Base-by-base conservation (phyloP, 1,140 invertebrate species). In the Ceratosolen solmsi region DNA sequence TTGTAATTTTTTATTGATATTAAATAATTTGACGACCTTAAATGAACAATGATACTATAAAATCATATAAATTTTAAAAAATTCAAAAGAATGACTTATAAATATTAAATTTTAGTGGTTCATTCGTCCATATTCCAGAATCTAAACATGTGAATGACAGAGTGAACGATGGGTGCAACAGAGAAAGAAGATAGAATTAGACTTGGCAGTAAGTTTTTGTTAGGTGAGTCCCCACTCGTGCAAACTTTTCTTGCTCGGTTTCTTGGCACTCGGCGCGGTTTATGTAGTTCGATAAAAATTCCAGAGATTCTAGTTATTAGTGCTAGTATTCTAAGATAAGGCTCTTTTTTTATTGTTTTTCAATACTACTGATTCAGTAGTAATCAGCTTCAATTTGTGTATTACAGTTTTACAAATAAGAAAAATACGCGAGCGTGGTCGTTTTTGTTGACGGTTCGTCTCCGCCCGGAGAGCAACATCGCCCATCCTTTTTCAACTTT, bases 261-360 rank as follows among this genome's bases (percentile, higher is more conserved):
- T 9, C 11, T 33, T 38, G 22, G 63, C 33, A 33, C 63, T 68
- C 63, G 63, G 20, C 63, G 33, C 63, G 63, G 20, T 33, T 68
- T 36, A 4, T 65, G 30, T 20, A 38, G 63, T 68, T 68, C 63
- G 63, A 68, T 68, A 68, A 68, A 68, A 68, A 68, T 68, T 68
- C 51, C 51, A 54, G 20, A 54, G 2, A 22, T 54, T 54, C 20
- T 22, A 54, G 51, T 22, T 46, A n/a, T n/a, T n/a, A n/a, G n/a
- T 63, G 60, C 3, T 20, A 38, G 22, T n/a, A 38, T 22, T 54
- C 11, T 20, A 54, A 54, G 9, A 54, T 54, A 54, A 3, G 20
- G 17, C 3, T 54, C 20, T 3, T 22, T 54, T 8, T 22, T 20
- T 22, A 22, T 11, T 54, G 20, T 54, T 54, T 54, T 5, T 54